Percentiles rank a stretch among this genome's conserved stretches.
Conservation (phyloP, 2,797 vertebrate species). For the Labroides dimidiatus region DNA sequence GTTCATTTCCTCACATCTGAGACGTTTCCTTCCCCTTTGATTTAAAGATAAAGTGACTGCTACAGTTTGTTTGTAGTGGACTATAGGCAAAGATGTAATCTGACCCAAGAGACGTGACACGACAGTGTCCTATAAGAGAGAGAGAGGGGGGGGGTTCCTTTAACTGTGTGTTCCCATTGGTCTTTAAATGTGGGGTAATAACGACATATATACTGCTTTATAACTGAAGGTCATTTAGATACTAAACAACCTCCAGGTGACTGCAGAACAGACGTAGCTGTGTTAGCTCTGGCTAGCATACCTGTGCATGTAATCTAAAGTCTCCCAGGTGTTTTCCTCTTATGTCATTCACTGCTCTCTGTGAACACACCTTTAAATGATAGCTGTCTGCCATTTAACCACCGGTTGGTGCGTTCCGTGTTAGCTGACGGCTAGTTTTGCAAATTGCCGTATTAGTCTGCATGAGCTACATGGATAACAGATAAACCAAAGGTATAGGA, state of each 20-base stretch:
- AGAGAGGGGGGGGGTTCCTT: too few species aligned
- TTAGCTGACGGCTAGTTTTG: background rate
- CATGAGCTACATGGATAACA: background rate
- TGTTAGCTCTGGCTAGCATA: too few species aligned
- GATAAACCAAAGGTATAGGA: background rate
- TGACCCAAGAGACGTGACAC: constrained; percentile 4
- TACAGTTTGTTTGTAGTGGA: constrained; percentile 8
- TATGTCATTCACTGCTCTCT: background rate
- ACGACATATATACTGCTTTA: too few species aligned
- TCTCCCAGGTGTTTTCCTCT: background rate
- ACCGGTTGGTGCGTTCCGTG: background rate
- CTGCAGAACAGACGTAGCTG: too few species aligned
- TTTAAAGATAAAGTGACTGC: background rate
- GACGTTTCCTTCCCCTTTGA: constrained; percentile 8
- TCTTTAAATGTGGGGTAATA: too few species aligned
- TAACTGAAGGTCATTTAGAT: too few species aligned
- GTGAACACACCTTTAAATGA: constrained; percentile 16
- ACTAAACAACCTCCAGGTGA: too few species aligned
- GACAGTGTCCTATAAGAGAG: background rate
- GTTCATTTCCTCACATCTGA: background rate
- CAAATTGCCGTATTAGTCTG: constrained; percentile 9
- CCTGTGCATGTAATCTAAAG: background rate
- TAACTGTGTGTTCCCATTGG: too few species aligned
- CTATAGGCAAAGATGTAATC: background rate
- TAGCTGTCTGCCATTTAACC: constrained; percentile 15